Evolutionary conservation across 2,888 invertebrate species (phyloP).

Genomic region (Abrostola triplasia): DNA sequence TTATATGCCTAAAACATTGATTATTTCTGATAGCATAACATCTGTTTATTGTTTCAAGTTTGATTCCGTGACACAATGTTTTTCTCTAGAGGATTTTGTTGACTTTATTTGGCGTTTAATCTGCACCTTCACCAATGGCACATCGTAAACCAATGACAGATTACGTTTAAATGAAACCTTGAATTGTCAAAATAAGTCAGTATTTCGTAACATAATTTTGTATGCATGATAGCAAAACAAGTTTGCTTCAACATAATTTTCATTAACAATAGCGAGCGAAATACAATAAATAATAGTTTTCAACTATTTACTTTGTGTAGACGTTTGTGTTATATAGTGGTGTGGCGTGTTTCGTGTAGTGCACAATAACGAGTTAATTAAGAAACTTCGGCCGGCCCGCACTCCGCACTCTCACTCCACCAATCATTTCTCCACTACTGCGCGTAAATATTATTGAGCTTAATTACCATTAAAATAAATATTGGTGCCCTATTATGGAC

Average conservation of each 20-base stretch:
- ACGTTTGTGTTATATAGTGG: constrained; percentile 49
- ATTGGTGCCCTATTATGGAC: neutral
- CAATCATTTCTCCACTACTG: constrained; percentile 61
- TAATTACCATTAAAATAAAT: constrained; percentile 36
- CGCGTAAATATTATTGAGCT: constrained; percentile 47
- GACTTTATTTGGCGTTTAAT: too few species aligned
- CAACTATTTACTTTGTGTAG: constrained; percentile 45
- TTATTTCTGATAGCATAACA: too few species aligned
- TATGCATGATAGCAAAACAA: constrained; percentile 26
- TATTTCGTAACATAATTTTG: constrained; percentile 2
- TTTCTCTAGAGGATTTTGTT: too few species aligned
- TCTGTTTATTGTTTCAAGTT: too few species aligned
- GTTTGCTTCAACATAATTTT: constrained; percentile 36
- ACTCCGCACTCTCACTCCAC: constrained; percentile 59
- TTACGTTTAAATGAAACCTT: too few species aligned
- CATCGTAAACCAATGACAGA: too few species aligned
- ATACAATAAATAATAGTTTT: constrained; percentile 52
- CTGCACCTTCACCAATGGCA: too few species aligned
- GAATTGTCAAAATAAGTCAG: constrained; percentile 4
- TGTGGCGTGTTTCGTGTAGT: constrained; percentile 49
- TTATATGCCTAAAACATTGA: too few species aligned
- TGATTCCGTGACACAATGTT: too few species aligned
- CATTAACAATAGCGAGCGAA: constrained; percentile 40
- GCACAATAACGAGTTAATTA: constrained; percentile 71
- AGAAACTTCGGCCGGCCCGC: constrained; percentile 63